Conservation (phyloP, 2,797 vertebrate genomes). For the Todus mexicanus region DNA sequence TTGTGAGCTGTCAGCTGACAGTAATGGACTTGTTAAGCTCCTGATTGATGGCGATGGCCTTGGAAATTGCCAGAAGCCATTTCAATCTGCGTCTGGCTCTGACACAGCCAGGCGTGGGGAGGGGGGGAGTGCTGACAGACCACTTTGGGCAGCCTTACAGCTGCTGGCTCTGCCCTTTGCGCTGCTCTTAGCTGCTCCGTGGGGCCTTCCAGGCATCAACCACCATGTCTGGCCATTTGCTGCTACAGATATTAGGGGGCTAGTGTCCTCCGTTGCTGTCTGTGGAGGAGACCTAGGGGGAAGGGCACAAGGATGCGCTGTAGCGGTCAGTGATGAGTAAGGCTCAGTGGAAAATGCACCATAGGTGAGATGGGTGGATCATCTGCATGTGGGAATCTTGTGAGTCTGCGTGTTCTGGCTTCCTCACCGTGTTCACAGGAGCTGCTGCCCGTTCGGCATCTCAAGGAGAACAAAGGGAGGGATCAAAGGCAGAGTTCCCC, state of each 20-base stretch:
- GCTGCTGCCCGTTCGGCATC: background rate
- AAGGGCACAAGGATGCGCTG: background rate
- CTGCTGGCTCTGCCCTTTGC: background rate
- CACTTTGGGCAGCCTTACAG: background rate
- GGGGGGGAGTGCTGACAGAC: background rate
- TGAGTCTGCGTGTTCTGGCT: background rate
- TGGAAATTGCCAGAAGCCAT: conserved; percentile 31
- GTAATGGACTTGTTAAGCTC: conserved; percentile 25
- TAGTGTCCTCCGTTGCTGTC: background rate
- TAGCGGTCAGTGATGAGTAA: fast-evolving
- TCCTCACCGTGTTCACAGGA: background rate
- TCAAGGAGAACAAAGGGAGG: fast-evolving
- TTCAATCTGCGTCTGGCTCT: background rate
- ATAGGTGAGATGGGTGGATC: background rate
- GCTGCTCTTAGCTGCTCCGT: background rate
- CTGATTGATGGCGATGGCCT: conserved; percentile 11
- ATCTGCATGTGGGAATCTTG: background rate
- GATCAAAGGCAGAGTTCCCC: background rate
- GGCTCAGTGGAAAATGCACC: background rate
- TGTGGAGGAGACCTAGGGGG: background rate
- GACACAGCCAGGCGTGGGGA: background rate
- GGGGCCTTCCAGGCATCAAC: background rate
- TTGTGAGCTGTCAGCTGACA: conserved; percentile 9
- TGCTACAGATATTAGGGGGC: fast-evolving
- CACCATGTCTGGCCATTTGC: background rate